Evolutionary conservation across 1,140 invertebrate species (phyloP), one percentile per base, ranked within the genome.

Genomic region (Euglossa dilemma): DNA sequence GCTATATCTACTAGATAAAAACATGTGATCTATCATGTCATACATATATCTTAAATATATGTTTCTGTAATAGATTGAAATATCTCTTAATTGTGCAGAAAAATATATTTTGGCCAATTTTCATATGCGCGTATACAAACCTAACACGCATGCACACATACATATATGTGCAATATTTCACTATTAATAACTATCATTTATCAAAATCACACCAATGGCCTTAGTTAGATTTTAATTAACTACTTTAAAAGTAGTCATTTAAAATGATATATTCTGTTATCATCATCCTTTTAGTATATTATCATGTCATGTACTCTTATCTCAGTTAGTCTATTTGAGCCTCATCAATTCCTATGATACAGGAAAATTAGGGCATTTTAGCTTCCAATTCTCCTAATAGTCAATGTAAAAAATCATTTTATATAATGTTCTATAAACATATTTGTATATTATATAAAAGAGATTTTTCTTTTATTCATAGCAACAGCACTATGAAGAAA

Each of bases 341-440:
- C 72, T 83, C 63, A 72, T 87, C 80, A 84, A 84, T 80, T 80
- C 79, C 81, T 72, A 84, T 25, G 25, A 76, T 87, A 80, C 54
- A 87, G 52, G 64, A 84, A 87, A 87, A 80, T 80, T 75, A 77
- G 83, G 75, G 71, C 52, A 85, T 61, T 85, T 87, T 67, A 76
- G 52, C 83, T 83, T 88, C 71, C 75, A 87, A 85, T 78, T 74
- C n/a, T 63, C 76, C 73, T 69, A 67, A 77, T 76, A 83, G 52
- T 71, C 56, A 80, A 87, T 86, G 61, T 87, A 86, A 86, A 87
- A 87, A 75, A 81, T 81, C 23, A 59, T 73, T 70, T 36, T 64
- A 73, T 28, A 74, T 43, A 86, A 74, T 67, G 25, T 83, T 83
- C 80, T 87, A 87, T 69, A 81, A 88, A 88, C 86, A 80, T 66